Base-by-base conservation (phyloP, 1,140 invertebrate genomes). In the Diuraphis noxia region DNA sequence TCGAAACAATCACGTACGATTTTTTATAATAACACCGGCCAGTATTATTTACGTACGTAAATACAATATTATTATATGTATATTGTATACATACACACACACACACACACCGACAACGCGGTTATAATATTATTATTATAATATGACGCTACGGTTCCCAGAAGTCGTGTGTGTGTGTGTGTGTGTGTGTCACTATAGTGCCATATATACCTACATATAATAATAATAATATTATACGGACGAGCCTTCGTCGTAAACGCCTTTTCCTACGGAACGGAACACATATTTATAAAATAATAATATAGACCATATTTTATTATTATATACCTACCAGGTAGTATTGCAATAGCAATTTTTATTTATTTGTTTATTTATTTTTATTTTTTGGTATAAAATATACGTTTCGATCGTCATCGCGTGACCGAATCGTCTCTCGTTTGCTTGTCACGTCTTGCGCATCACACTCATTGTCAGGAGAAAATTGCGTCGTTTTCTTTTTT, bases 1-100 rank as follows among this genome's bases (percentile, higher is more conserved):
- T 77, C 38, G 40, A 46, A 84, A 43, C 82, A 85, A 46, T 85
- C 82, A 46, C 41, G 82, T 88, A 88, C 52, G 46, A 63, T 88
- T 88, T 56, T 88, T 87, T 52, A 87, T 87, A 52, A 88, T 56
- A 88, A 88, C 38, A 88, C 21, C 34, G 25, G 34, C 52, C 52
- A n/a, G 52, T 88, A 88, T 87, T 56, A 72, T 72, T 72, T 81
- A 81, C 72, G 72, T 79, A 72, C 56, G 56, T 72, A 72, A 72
- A 72, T n/a, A 72, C 56, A 17, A 72, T 72, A 72, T 72, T 72
- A 72, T 72, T 72, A 72, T 72, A n/a, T n/a, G n/a, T n/a, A n/a
- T n/a, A n/a, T n/a, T n/a, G n/a, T n/a, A n/a, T n/a, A n/a, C n/a
- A n/a, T n/a, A n/a, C n/a, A n/a, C n/a, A n/a, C n/a, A n/a, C n/a